Base-by-base conservation (phyloP, 1,140 invertebrate species). In the Meloidogyne exigua region DNA sequence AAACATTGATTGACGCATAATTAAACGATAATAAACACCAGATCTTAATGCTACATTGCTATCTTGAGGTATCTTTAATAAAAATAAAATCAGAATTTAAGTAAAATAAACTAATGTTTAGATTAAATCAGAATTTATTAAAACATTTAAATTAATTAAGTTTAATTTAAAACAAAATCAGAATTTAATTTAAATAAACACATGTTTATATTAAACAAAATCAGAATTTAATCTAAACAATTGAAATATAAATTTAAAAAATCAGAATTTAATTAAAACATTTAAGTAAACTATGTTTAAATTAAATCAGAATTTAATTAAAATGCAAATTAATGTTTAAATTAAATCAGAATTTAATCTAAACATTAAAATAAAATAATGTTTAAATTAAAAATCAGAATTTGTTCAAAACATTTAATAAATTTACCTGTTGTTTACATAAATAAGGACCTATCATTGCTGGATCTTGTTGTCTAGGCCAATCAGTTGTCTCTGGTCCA, bases 361-460 rank as follows among this genome's bases (percentile, higher is more conserved):
- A 3, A 32, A n/a, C n/a, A n/a, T n/a, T n/a, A 32, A 32, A 32
- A 3, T 7, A 32, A 7, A 32, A 32, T 3, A 32, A 32, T 7
- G 7, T 32, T 9, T 5, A 11, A 68, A 36, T 7, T 68, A 21
- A 28, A 66, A 64, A 26, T 13, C 57, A 57, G 12, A 39, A n/a
- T n/a, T n/a, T n/a, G 9, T 39, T 39, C 0, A 39, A 39, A 39
- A n/a, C n/a, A n/a, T n/a, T 10, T 3, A 39, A 9, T n/a, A n/a
- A 57, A 57, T 9, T 21, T 44, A 81, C 81, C 68, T 85, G 85
- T 70, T 87, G 85, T 77, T 87, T 87, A 71, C 85, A 87, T 13
- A 87, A 77, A 77, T 82, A 87, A 15, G 85, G 85, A 36, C 86
- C 85, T 75, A 87, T 87, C 85, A 87, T 87, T 9, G 85, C 85